Evolutionary conservation across 1,140 invertebrate species (phyloP), one percentile per base, ranked within the genome.

Genomic region (Diprion similis): DNA sequence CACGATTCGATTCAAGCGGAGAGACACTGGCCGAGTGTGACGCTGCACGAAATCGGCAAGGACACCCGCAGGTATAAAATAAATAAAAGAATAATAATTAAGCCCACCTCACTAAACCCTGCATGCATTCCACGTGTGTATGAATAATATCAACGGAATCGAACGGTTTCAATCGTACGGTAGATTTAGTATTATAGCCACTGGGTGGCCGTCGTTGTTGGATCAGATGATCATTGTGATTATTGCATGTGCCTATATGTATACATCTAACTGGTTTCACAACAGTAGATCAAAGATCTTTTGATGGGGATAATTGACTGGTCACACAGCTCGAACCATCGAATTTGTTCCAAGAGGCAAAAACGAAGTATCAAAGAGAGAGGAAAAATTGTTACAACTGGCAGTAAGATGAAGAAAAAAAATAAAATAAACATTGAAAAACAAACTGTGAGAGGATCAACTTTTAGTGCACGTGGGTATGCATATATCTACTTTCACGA

Each of bases 11-110:
- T 37, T 37, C 1, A 59, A 13, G 51, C 51, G 51, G 51, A 59
- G 51, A 10, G n/a, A 59, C 51, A 59, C 51, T 59, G 51, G 51
- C 51, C 51, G n/a, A 59, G n/a, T 37, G 24, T 59, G 51, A 59
- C 51, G 51, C n/a, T 13, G 51, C 51, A 59, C 51, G 51, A 13
- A 59, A 59, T 59, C 8, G n/a, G 51, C 51, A 59, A 59, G 51
- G 51, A 59, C n/a, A 17, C n/a, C 51, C 51, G 51, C n/a, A 59
- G 24, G 24, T 37, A 37, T 1, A 37, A 6, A 9, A 59, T 59
- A 59, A 59, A 15, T 59, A 59, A 59, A 59, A 59, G n/a, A 59
- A 59, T 59, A 59, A 59, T 59, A 59, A 59, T 13, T 59, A 59
- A 37, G 24, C 24, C 24, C 24, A 37, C 24, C 24, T 37, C 24